Evolutionary conservation across 1,140 invertebrate species (phyloP).

Genomic region (Lordiphosa clarofinis): DNA sequence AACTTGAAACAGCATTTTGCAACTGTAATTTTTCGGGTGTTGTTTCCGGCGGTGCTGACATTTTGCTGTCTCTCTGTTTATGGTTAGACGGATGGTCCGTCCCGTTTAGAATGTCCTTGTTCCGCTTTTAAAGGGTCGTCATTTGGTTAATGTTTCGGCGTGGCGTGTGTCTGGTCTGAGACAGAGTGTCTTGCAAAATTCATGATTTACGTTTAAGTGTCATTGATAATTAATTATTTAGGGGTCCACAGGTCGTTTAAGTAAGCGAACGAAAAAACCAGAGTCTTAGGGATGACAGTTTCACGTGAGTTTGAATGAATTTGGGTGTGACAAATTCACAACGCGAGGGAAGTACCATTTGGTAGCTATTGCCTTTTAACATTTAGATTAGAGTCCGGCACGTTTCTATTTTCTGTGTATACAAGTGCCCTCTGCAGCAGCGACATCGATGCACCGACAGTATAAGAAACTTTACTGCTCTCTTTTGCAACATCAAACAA

Average conservation of each 20-base stretch:
- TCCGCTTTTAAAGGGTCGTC: constrained; percentile 44
- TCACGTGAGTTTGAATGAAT: too few relatives aligned
- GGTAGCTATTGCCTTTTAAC: too few relatives aligned
- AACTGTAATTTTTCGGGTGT: constrained; percentile 77
- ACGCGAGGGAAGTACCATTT: too few relatives aligned
- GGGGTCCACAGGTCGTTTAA: constrained; percentile 60
- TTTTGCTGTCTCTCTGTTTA: constrained; percentile 55
- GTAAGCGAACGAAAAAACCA: constrained; percentile 19
- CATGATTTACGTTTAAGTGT: constrained; percentile 78
- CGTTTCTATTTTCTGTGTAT: too few relatives aligned
- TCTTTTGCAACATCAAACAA: too few relatives aligned
- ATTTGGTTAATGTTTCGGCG: constrained; percentile 63
- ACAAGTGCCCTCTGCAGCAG: too few relatives aligned
- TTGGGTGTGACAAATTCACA: too few relatives aligned
- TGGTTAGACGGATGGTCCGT: constrained; percentile 38
- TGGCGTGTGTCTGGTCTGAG: constrained; percentile 20
- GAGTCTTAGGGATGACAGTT: background rate
- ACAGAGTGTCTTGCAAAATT: constrained; percentile 56
- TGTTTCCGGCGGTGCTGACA: constrained; percentile 73
- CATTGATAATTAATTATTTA: constrained; percentile 76
- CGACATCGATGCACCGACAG: too few relatives aligned
- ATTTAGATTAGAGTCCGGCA: too few relatives aligned
- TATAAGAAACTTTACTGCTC: too few relatives aligned
- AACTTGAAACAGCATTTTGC: constrained; percentile 72
- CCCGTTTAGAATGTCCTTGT: constrained; percentile 10